Percentiles rank a stretch among this genome's conserved stretches.
These are phyloP conservation scores for Abramis brama DNA, from an alignment of 2,113 vertebrate genomes.

Conservation along the genomic window DNA sequence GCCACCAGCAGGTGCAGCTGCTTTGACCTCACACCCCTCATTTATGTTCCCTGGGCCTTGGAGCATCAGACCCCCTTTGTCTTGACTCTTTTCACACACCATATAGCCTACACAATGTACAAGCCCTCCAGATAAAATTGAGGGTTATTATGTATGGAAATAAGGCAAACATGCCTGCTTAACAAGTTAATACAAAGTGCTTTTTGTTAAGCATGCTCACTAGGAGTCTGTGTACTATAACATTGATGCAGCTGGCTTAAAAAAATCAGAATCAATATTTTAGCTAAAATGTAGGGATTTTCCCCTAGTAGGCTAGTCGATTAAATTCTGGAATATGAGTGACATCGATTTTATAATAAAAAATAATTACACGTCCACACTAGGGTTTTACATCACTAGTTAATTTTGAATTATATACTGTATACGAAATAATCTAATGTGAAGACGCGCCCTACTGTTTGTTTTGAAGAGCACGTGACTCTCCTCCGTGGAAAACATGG, in stretches of 20 bases:
- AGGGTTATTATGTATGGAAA: slow-evolving; percentile 22
- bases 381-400: neutral
- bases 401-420: neutral
- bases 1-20: slow-evolving; percentile 29
- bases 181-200: slow-evolving; percentile 15
- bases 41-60: neutral
- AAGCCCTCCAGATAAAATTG: slow-evolving; percentile 23
- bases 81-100: slow-evolving; percentile 10
- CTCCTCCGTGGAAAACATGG: slow-evolving; percentile 60
- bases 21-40: slow-evolving; percentile 23
- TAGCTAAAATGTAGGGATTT: neutral
- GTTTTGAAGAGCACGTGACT: slow-evolving; percentile 63
- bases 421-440: neutral
- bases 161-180: slow-evolving; percentile 16
- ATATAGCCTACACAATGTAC: slow-evolving; percentile 23
- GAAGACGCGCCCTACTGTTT: neutral
- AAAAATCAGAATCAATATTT: neutral
- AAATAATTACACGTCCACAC: neutral
- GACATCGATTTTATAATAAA: neutral
- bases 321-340: neutral
- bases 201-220: slow-evolving; percentile 15
- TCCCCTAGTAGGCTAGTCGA: neutral
- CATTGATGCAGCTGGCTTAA: slow-evolving; percentile 15
- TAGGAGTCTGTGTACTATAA: neutral
- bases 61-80: slow-evolving; percentile 12